A percentile compares a stretch with the other conserved stretches of the same genome.
phyloP scores from a whole-genome alignment of 2,113 vertebrate species.

The Syngnathoides biaculeatus region DNA sequence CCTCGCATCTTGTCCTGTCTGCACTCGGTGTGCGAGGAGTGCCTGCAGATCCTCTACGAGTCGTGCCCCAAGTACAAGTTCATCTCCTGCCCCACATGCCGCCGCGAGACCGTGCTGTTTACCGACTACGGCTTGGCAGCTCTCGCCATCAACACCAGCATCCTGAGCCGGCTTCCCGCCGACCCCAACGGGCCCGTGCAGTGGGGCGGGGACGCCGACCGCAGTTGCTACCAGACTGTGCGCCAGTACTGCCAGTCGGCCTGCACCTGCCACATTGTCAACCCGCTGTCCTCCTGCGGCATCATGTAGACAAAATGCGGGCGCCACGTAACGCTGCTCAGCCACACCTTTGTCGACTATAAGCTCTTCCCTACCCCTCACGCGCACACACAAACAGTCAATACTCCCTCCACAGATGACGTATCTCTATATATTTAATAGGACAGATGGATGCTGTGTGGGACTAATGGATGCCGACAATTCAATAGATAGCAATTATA shows the following conservation, averaged over 20 bases:
- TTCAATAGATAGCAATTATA: slow-evolving; percentile 74
- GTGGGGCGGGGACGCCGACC: slow-evolving; percentile 93
- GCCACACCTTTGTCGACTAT: slow-evolving; percentile 49
- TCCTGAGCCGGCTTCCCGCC: slow-evolving; percentile 90
- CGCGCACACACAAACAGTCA: slow-evolving; percentile 49
- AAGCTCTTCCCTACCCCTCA: slow-evolving; percentile 41
- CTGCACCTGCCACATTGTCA: slow-evolving; percentile 93
- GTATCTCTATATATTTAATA: slow-evolving; percentile 79
- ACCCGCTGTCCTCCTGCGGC: slow-evolving; percentile 92
- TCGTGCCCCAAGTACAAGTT: slow-evolving; percentile 99
- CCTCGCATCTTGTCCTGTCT: slow-evolving; percentile 96
- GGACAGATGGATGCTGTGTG: slow-evolving; percentile 74
- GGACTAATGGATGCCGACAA: slow-evolving; percentile 63
- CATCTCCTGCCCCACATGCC: slow-evolving; percentile 97
- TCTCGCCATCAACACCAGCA: slow-evolving; percentile 96
- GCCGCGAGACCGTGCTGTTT: slow-evolving; percentile 96
- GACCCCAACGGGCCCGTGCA: slow-evolving; percentile 84
- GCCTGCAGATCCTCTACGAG: slow-evolving; percentile 98
- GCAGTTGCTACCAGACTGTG: slow-evolving; percentile 99
- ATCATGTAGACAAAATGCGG: slow-evolving; percentile 85
- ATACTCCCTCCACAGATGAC: slow-evolving; percentile 67
- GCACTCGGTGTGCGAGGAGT: slow-evolving; percentile 98
- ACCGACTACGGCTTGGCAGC: slow-evolving; percentile 97
- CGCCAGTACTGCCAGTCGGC: slow-evolving; percentile 97
- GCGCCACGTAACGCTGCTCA: slow-evolving; percentile 37